These are phyloP conservation scores for Fopius arisanus DNA, from an alignment of 1,140 invertebrate genomes.

Conservation along the genomic window DNA sequence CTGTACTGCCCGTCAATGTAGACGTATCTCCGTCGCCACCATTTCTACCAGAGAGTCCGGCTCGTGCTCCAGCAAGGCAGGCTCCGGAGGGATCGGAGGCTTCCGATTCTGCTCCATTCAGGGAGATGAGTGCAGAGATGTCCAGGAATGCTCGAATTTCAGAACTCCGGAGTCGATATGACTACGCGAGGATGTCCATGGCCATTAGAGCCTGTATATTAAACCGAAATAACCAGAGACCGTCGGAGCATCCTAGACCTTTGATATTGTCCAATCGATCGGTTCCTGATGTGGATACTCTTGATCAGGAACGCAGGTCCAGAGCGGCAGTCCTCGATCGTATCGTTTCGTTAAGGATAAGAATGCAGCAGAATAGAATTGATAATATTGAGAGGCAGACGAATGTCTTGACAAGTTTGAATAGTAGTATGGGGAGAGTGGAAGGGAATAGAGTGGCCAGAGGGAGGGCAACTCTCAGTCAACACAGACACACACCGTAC, in stretches of 20 bases:
- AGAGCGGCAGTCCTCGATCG: slow-evolving; percentile 44
- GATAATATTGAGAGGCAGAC: slow-evolving; percentile 40
- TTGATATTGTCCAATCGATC: slow-evolving; percentile 31
- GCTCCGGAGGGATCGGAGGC: not conserved
- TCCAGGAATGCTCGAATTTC: not conserved
- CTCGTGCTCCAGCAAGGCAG: not conserved
- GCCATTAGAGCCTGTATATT: slow-evolving; percentile 25
- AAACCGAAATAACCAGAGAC: slow-evolving; percentile 27
- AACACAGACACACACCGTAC: slow-evolving; percentile 44
- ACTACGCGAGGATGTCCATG: slow-evolving; percentile 30
- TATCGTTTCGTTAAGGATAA: slow-evolving; percentile 40
- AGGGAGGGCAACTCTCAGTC: slow-evolving; percentile 30
- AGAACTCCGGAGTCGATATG: slow-evolving; percentile 18
- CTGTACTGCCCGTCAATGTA: not conserved
- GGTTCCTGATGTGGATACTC: slow-evolving; percentile 33
- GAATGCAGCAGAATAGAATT: slow-evolving; percentile 42
- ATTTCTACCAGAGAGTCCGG: not conserved
- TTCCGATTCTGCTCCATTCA: not conserved
- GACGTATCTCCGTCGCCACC: not conserved
- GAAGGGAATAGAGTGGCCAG: slow-evolving; percentile 21
- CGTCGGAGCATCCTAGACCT: slow-evolving; percentile 26
- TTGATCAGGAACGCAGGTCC: slow-evolving; percentile 39
- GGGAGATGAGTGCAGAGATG: slow-evolving; percentile 23
- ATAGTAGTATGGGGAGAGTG: slow-evolving; percentile 6
- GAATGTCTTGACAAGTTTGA: slow-evolving; percentile 3